Percentiles rank a stretch among this genome's conserved stretches.
Conservation (phyloP, 1,140 invertebrate species). For the Helicoverpa zea region DNA sequence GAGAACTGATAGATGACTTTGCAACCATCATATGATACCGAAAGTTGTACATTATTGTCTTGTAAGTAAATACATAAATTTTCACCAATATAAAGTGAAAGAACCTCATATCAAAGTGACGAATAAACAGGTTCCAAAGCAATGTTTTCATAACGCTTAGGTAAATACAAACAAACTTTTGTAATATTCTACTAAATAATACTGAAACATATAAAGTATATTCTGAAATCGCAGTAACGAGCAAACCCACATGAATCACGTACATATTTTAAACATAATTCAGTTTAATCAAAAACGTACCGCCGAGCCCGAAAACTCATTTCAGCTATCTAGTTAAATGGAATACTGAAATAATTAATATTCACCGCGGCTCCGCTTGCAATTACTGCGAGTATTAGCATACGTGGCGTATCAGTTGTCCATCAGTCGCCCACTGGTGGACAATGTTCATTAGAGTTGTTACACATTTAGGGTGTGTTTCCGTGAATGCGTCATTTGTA, state of each 20-base stretch:
- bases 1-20: too few relatives aligned
- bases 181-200: too few relatives aligned
- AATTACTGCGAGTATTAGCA: conserved; percentile 37
- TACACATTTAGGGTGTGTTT: neutral
- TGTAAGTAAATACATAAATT: too few relatives aligned
- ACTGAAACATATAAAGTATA: neutral
- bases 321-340: conserved; percentile 44
- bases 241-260: conserved; percentile 10
- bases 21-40: too few relatives aligned
- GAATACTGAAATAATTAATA: conserved; percentile 50
- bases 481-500: neutral
- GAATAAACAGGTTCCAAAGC: too few relatives aligned
- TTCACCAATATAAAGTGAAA: too few relatives aligned
- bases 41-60: too few relatives aligned
- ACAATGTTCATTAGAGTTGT: conserved; percentile 1
- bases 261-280: conserved; percentile 36
- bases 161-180: too few relatives aligned
- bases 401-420: conserved; percentile 27
- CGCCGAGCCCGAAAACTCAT: conserved; percentile 38
- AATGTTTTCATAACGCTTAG: too few relatives aligned
- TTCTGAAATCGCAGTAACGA: neutral
- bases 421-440: neutral
- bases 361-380: conserved; percentile 28
- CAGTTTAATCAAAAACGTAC: conserved; percentile 36
- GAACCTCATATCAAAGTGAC: too few relatives aligned